Conservation (phyloP, 2,888 invertebrate genomes). For the Prosopocoilus inquinatus region DNA sequence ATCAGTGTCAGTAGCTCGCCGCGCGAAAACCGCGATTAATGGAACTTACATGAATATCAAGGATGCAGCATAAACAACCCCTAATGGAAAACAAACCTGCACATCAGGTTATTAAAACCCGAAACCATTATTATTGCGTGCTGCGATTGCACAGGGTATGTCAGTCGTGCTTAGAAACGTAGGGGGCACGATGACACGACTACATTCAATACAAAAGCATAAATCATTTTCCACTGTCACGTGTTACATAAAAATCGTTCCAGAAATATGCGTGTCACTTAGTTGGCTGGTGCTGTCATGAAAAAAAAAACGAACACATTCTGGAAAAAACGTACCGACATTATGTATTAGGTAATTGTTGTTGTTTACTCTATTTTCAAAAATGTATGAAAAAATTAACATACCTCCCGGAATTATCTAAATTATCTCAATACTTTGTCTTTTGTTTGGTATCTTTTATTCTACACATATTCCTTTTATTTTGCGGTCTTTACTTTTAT, state of each 20-base stretch:
- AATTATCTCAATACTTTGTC: too few species aligned
- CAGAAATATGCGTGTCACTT: neutral
- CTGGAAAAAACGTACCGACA: too few species aligned
- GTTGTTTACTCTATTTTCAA: too few species aligned
- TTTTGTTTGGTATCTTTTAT: too few species aligned
- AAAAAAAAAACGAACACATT: too few species aligned
- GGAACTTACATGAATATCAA: slow-evolving; percentile 46
- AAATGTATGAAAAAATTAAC: too few species aligned
- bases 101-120: slow-evolving; percentile 7
- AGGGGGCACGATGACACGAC: slow-evolving; percentile 4
- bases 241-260: slow-evolving; percentile 1
- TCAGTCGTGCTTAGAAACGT: neutral
- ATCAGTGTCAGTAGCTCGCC: slow-evolving; percentile 41
- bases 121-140: slow-evolving; percentile 4
- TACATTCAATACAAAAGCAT: slow-evolving; percentile 6
- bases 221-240: slow-evolving; percentile 3
- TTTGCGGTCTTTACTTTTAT: too few species aligned
- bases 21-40: slow-evolving; percentile 44
- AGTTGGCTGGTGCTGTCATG: too few species aligned
- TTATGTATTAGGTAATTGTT: too few species aligned
- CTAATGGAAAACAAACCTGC: slow-evolving; percentile 43
- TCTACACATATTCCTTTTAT: too few species aligned
- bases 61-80: slow-evolving; percentile 43
- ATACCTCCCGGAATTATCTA: too few species aligned
- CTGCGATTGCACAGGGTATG: slow-evolving; percentile 3